Base-by-base conservation (phyloP, 2,888 invertebrate genomes). In the Notocelia uddmanniana region DNA sequence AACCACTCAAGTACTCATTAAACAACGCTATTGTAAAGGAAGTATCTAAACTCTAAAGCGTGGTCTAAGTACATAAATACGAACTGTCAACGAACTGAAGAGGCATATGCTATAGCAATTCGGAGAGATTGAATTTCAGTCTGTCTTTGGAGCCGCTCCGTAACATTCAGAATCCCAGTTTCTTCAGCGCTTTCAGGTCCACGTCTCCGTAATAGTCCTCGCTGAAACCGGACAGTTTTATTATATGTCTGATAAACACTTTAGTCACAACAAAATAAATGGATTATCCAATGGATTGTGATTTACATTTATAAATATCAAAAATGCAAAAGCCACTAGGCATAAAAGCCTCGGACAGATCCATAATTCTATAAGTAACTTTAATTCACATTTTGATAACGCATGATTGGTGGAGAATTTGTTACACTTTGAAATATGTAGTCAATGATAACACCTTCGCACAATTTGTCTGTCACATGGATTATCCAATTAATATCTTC, bases 131-230 rank as follows among this genome's bases (percentile, higher is more conserved):
- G 71, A 93, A 83, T 85, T 89, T 92, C 82, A 92, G 89, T 87
- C 90, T 93, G 89, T 88, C 87, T 85, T 92, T 92, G 77, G 92
- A 92, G 91, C 80, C 88, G 89, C 91, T 89, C 88, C 92, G 87
- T 82, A 89, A 83, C 91, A 93, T 95, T 93, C 93, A 95, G 91
- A 95, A 96, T 86, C 97, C 97, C 92, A 96, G 92, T 89, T 98
- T 98, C 94, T 96, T 97, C 85, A 98, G 94, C 74, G 97, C 96
- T 93, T 98, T 98, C 79, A 98, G 94, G 91, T 98, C 98, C 83
- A 98, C 96, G 86, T 97, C 97, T 79, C 98, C 98, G 90, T 98
- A 98, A 94, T 98, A 98, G 93, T 98, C 98, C 94, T 98, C 97
- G 93, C 98, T 98, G 95, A 91, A 82, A 76, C 63, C 75, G 66